These are phyloP conservation scores for Hystrix brachyura DNA, from an alignment of 2,113 vertebrate genomes.

Conservation along the genomic window DNA sequence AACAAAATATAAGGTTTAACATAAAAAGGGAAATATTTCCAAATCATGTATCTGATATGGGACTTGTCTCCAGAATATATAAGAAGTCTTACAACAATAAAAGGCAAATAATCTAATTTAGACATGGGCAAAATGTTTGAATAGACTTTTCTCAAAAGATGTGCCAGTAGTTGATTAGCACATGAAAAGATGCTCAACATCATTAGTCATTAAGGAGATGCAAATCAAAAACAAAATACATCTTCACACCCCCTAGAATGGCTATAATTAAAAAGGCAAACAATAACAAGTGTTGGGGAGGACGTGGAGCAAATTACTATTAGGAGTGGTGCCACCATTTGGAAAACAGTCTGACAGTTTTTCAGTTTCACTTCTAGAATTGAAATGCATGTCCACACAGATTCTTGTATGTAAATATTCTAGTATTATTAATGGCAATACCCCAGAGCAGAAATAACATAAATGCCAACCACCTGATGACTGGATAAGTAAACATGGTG, in stretches of 20 bases:
- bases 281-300: not conserved
- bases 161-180: not conserved
- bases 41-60: not conserved
- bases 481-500: not conserved
- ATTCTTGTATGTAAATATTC: not conserved
- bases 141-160: not conserved
- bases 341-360: not conserved
- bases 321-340: too few relatives aligned
- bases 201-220: too few relatives aligned
- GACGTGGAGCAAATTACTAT: not conserved
- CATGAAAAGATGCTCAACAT: not conserved
- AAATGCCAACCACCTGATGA: not conserved
- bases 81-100: not conserved
- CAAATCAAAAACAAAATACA: not conserved
- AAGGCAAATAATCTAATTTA: not conserved
- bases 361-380: not conserved
- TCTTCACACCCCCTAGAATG: not conserved
- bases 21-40: constrained; percentile 33
- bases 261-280: not conserved
- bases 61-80: not conserved
- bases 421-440: not conserved
- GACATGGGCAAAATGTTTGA: not conserved
- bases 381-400: not conserved
- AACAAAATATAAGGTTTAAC: not conserved
- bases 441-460: not conserved